These are phyloP conservation scores for Dastarcus helophoroides DNA, from an alignment of 2,888 invertebrate species.

Conservation along the genomic window DNA sequence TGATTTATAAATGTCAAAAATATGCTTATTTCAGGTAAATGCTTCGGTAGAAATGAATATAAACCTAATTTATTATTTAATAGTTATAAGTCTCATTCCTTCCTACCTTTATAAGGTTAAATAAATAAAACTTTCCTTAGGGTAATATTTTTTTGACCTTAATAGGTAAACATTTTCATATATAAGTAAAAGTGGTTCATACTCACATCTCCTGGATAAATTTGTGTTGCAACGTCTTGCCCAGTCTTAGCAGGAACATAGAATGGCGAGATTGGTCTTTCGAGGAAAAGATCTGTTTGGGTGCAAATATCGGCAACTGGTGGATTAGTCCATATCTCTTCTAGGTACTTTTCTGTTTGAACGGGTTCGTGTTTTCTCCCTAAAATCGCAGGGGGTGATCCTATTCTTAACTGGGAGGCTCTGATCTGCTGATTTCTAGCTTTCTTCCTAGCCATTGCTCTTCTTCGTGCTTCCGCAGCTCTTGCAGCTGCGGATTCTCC, in stretches of 20 bases:
- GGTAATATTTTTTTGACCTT: too few species aligned
- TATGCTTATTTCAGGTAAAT: too few species aligned
- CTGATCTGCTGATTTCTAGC: conserved; percentile 47
- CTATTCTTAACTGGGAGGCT: conserved; percentile 41
- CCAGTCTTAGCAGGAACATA: conserved; percentile 73
- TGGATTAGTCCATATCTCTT: conserved; percentile 69
- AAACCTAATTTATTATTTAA: too few species aligned
- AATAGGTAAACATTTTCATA: too few species aligned
- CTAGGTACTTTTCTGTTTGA: conserved; percentile 83
- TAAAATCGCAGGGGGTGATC: conserved; percentile 67
- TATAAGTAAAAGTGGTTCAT: too few species aligned
- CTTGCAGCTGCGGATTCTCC: conserved; percentile 43
- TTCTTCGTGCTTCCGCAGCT: conserved; percentile 55
- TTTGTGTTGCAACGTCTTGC: conserved; percentile 61
- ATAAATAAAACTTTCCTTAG: too few species aligned
- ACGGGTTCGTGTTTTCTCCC: conserved; percentile 77
- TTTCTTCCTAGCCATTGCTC: conserved; percentile 62
- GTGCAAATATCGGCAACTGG: conserved; percentile 66
- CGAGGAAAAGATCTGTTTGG: conserved; percentile 71
- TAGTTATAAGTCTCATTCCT: too few species aligned
- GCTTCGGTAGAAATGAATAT: too few species aligned
- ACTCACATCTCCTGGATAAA: conserved; percentile 76
- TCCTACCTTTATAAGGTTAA: too few species aligned
- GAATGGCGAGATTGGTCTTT: conserved; percentile 68
- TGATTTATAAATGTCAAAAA: too few species aligned